These are phyloP conservation scores for Branchinecta lynchi DNA, from an alignment of 1,140 invertebrate genomes.

Conservation along the genomic window DNA sequence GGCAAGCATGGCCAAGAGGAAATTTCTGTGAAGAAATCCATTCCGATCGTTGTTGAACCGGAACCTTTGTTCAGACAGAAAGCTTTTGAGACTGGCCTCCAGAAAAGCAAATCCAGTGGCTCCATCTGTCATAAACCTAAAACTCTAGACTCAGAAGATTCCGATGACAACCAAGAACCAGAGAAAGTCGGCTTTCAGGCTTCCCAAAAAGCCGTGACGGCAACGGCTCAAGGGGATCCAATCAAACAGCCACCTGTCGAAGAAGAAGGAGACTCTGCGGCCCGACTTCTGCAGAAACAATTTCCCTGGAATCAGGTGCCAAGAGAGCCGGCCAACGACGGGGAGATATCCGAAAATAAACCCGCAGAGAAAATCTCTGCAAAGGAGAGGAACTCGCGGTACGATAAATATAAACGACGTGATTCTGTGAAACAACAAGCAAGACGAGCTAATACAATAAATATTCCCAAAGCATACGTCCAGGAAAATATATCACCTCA, in stretches of 20 bases:
- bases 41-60: too few relatives aligned
- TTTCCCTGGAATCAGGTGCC: conserved; percentile 1
- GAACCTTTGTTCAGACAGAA: too few relatives aligned
- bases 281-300: neutral
- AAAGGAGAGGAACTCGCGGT: conserved; percentile 19
- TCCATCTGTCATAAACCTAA: too few relatives aligned
- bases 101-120: too few relatives aligned
- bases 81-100: too few relatives aligned
- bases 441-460: conserved; percentile 65
- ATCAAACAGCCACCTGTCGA: neutral
- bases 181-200: too few relatives aligned
- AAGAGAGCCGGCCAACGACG: neutral
- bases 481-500: neutral
- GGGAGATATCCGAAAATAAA: neutral
- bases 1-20: too few relatives aligned
- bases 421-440: conserved; percentile 43
- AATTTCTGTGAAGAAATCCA: too few relatives aligned
- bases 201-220: too few relatives aligned
- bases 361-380: neutral
- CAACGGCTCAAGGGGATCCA: neutral
- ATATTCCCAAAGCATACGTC: conserved; percentile 53
- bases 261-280: neutral
- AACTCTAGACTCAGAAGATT: too few relatives aligned
- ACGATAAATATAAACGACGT: conserved; percentile 39
- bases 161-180: too few relatives aligned